Evolutionary conservation across 1,140 invertebrate genomes (phyloP).

Genomic region (Anthonomus grandis): DNA sequence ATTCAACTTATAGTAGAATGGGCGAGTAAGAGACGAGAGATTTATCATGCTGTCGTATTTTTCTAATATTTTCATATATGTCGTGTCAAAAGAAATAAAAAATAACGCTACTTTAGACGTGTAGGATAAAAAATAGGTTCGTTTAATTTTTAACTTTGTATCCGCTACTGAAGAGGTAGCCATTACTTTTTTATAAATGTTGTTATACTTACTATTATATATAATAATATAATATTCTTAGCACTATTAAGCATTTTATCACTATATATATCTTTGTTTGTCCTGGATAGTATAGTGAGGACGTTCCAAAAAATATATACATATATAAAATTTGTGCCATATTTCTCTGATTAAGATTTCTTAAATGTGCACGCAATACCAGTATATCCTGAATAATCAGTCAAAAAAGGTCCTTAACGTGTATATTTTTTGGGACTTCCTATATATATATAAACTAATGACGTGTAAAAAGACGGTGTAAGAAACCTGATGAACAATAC

Average conservation of each 20-base stretch:
- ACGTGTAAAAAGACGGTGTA: slow-evolving; percentile 18
- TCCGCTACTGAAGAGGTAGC: slow-evolving; percentile 3
- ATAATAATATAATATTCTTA: too few relatives aligned
- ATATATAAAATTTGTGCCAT: too few relatives aligned
- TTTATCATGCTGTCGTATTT: too few relatives aligned
- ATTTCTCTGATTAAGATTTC: too few relatives aligned
- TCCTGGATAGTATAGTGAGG: not conserved
- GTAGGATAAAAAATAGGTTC: slow-evolving; percentile 15
- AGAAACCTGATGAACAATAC: slow-evolving; percentile 38
- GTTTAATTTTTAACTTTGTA: slow-evolving; percentile 10
- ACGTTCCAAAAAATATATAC: slow-evolving; percentile 10
- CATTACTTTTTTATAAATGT: slow-evolving; percentile 26
- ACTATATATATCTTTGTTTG: not conserved
- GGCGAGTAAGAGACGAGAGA: too few relatives aligned
- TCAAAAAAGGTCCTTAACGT: too few relatives aligned
- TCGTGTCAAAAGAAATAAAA: slow-evolving; percentile 30
- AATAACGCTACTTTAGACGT: slow-evolving; percentile 24
- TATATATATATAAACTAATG: too few relatives aligned
- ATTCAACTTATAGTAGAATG: too few relatives aligned
- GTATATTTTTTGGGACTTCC: not conserved
- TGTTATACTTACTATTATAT: slow-evolving; percentile 20
- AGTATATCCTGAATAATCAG: too few relatives aligned
- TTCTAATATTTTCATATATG: too few relatives aligned
- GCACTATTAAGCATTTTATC: slow-evolving; percentile 26
- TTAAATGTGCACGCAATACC: too few relatives aligned